Conservation (phyloP, 2,113 vertebrate genomes). For the Paracanthobrama guichenoti region DNA sequence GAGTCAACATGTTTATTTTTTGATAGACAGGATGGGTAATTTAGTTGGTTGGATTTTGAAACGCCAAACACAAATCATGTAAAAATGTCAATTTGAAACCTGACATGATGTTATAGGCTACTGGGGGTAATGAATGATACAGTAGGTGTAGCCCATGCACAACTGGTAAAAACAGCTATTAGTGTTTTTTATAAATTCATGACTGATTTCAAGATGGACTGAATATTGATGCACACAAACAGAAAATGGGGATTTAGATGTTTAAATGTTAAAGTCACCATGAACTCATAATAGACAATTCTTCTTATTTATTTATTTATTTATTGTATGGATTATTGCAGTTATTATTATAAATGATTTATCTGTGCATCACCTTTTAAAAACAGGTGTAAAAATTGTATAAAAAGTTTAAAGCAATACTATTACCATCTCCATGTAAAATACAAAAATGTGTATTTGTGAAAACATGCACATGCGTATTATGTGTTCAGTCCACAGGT, state of each 20-base stretch:
- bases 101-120: neutral
- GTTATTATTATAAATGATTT: too few species aligned
- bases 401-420: too few species aligned
- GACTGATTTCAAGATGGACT: neutral
- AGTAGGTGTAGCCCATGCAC: neutral
- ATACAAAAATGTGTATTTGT: too few species aligned
- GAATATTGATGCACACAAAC: neutral
- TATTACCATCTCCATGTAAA: too few species aligned
- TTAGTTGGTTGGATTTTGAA: conserved; percentile 3
- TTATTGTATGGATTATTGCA: too few species aligned
- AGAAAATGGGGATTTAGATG: neutral
- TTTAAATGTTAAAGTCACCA: neutral
- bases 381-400: too few species aligned
- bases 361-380: too few species aligned
- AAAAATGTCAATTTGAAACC: neutral
- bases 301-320: too few species aligned
- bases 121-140: neutral
- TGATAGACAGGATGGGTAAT: conserved; percentile 6
- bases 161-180: neutral
- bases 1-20: conserved; percentile 24
- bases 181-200: neutral
- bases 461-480: too few species aligned
- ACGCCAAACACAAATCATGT: neutral
- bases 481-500: too few species aligned
- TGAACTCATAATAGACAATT: neutral